A percentile compares a stretch with the other conserved stretches of the same genome.
Evolutionary conservation across 2,888 invertebrate species (phyloP).

Genomic region (Philereme vetulata): DNA sequence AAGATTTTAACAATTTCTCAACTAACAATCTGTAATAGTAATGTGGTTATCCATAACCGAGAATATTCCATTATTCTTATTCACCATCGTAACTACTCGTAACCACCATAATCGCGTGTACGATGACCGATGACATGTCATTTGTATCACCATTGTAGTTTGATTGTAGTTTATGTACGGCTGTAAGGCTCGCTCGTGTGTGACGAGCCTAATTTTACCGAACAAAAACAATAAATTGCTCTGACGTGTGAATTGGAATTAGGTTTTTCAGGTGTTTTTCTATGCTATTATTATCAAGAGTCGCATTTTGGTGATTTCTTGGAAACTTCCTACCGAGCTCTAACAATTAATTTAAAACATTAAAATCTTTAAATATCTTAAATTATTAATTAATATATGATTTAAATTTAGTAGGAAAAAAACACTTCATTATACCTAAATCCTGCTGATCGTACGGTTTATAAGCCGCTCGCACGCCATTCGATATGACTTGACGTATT

Average conservation of each 20-base stretch:
- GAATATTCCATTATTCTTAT: not conserved
- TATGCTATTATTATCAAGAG: not conserved
- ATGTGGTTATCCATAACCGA: not conserved
- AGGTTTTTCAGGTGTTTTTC: slow-evolving; percentile 16
- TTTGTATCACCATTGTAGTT: slow-evolving; percentile 18
- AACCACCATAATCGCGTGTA: not conserved
- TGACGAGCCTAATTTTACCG: slow-evolving; percentile 48
- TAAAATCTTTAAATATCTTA: too few relatives aligned
- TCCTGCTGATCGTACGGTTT: too few relatives aligned
- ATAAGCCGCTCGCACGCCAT: too few relatives aligned
- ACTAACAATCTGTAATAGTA: too few relatives aligned
- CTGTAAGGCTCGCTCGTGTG: slow-evolving; percentile 51
- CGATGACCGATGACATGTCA: slow-evolving; percentile 26
- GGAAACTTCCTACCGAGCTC: too few relatives aligned
- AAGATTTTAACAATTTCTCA: too few relatives aligned
- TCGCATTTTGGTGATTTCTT: too few relatives aligned
- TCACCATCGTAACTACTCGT: not conserved
- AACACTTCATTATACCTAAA: too few relatives aligned
- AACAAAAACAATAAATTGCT: slow-evolving; percentile 37
- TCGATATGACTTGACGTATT: too few relatives aligned
- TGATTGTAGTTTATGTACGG: not conserved
- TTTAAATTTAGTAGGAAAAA: too few relatives aligned
- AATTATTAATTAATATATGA: too few relatives aligned
- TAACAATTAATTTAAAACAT: too few relatives aligned
- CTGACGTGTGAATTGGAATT: slow-evolving; percentile 33